These are phyloP conservation scores for Phlogophora meticulosa DNA, from an alignment of 2,888 invertebrate genomes.

Conservation along the genomic window DNA sequence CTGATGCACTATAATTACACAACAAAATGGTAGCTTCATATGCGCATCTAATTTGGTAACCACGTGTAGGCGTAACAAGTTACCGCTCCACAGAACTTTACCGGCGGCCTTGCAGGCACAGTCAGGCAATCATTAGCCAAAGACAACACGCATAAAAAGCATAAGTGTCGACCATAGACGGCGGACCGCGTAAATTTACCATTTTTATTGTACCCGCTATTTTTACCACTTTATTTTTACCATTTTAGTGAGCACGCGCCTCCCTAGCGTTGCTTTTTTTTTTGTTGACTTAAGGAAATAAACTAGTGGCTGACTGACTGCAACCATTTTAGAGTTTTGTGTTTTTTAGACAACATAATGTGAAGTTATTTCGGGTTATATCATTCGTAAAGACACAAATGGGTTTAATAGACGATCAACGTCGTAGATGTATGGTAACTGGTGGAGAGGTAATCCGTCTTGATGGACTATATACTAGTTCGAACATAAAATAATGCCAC, in stretches of 20 bases:
- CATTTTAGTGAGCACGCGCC: slow-evolving; percentile 86
- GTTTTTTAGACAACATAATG: slow-evolving; percentile 62
- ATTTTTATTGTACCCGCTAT: slow-evolving; percentile 88
- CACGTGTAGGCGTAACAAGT: slow-evolving; percentile 62
- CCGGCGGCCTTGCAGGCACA: slow-evolving; percentile 77
- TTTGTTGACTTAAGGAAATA: slow-evolving; percentile 75
- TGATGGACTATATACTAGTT: neutral
- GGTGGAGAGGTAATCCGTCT: slow-evolving; percentile 38
- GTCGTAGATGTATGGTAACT: slow-evolving; percentile 56
- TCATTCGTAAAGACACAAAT: slow-evolving; percentile 64
- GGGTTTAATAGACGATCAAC: slow-evolving; percentile 56
- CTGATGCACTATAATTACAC: slow-evolving; percentile 47
- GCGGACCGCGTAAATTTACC: slow-evolving; percentile 88
- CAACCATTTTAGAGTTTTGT: slow-evolving; percentile 71
- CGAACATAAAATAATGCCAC: slow-evolving; percentile 14
- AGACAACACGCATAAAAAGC: slow-evolving; percentile 90
- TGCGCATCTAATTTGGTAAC: slow-evolving; percentile 54
- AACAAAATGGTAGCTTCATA: slow-evolving; percentile 36
- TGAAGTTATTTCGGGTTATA: slow-evolving; percentile 65
- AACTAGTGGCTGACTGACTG: slow-evolving; percentile 65
- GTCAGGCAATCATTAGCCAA: slow-evolving; percentile 86
- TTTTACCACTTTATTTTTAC: slow-evolving; percentile 85
- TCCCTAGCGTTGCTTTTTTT: slow-evolving; percentile 82
- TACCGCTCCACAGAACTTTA: slow-evolving; percentile 70
- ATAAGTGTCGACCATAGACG: slow-evolving; percentile 86